A percentile compares a stretch with the other conserved stretches of the same genome.
phyloP scores from a whole-genome alignment of 2,797 vertebrate genomes.

The Caiman crocodilus region DNA sequence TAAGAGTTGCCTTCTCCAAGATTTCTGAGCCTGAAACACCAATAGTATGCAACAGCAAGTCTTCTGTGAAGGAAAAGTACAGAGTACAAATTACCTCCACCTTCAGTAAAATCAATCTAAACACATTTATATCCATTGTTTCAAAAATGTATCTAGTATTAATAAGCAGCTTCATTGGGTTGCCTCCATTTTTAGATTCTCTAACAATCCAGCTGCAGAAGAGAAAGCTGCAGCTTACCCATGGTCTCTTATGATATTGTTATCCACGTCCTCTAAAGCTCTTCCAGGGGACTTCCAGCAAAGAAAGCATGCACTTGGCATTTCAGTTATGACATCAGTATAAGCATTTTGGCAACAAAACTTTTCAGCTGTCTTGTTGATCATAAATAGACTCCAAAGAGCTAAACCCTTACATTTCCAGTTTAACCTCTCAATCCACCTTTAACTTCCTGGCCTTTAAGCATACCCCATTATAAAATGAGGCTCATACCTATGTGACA shows the following conservation, averaged over 20 bases:
- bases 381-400: not conserved
- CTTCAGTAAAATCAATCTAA: not conserved
- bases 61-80: not conserved
- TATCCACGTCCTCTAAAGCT: not conserved
- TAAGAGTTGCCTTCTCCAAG: not conserved
- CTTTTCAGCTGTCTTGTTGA: not conserved
- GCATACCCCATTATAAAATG: constrained; percentile 8
- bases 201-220: not conserved
- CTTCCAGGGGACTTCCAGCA: not conserved
- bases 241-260: not conserved
- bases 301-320: not conserved
- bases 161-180: not conserved
- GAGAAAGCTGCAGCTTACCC: not conserved
- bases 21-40: not conserved
- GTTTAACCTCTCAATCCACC: constrained; percentile 15
- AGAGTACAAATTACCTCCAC: not conserved
- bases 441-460: not conserved
- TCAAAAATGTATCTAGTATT: not conserved
- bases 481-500: not conserved
- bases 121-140: not conserved
- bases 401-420: constrained; percentile 27
- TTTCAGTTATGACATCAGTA: too few relatives aligned
- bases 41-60: not conserved
- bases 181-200: not conserved
- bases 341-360: not conserved